These are phyloP conservation scores for Gallinago stenura DNA, from an alignment of 2,797 vertebrate genomes.

Conservation along the genomic window DNA sequence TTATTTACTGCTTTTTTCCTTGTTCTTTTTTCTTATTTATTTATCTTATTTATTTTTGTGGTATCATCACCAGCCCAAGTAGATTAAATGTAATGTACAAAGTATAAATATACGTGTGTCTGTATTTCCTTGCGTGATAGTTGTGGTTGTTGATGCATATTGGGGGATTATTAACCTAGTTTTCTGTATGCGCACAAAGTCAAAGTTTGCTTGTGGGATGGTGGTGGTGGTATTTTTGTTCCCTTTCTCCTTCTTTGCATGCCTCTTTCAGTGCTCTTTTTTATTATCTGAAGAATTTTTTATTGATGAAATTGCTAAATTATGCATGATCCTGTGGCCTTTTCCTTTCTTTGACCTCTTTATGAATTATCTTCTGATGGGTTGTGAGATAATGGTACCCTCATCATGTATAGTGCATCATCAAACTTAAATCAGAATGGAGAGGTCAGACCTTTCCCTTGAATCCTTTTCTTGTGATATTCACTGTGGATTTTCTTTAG, in stretches of 20 bases:
- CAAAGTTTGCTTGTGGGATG: neutral
- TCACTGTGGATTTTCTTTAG: neutral
- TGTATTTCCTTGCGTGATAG: neutral
- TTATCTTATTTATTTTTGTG: neutral
- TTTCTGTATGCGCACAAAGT: neutral
- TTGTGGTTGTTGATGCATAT: neutral
- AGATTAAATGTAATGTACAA: neutral
- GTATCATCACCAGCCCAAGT: neutral
- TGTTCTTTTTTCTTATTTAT: neutral
- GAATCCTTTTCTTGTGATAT: neutral
- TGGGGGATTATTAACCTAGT: neutral
- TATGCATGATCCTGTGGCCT: constrained; percentile 46
- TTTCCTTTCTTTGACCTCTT: constrained; percentile 49
- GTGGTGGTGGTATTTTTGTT: neutral
- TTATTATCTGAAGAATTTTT: constrained; percentile 56
- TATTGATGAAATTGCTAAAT: constrained; percentile 59
- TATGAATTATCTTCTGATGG: constrained; percentile 36
- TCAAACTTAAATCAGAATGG: constrained; percentile 45
- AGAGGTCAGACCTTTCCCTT: neutral
- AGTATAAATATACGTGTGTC: neutral
- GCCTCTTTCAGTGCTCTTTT: constrained; percentile 13
- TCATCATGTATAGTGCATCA: constrained; percentile 37
- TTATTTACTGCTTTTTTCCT: neutral
- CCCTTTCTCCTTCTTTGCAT: neutral
- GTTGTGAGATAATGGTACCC: constrained; percentile 23